These are phyloP conservation scores for Channa maculata DNA, from an alignment of 2,113 vertebrate species.

Conservation along the genomic window DNA sequence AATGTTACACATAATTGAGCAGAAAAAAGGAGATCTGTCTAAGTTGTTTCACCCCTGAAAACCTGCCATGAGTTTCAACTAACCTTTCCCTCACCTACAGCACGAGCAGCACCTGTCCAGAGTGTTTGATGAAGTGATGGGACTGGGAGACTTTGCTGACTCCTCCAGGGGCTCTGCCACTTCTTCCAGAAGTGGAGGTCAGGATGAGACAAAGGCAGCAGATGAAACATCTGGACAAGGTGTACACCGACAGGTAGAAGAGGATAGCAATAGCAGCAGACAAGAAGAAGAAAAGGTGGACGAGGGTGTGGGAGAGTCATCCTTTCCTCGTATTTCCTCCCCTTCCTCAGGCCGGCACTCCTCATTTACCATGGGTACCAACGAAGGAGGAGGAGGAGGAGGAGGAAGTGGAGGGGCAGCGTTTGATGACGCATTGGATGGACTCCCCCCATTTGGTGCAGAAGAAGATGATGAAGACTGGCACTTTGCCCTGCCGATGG, in stretches of 20 bases:
- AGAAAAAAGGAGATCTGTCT: too few species aligned
- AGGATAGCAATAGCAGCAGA: constrained; percentile 61
- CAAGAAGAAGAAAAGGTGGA: constrained; percentile 60
- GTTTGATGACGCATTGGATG: constrained; percentile 69
- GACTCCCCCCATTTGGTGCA: constrained; percentile 61
- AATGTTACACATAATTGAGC: too few species aligned
- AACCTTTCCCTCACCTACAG: constrained; percentile 36
- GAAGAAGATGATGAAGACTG: constrained; percentile 79
- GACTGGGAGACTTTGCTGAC: constrained; percentile 72
- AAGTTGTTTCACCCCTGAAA: too few species aligned
- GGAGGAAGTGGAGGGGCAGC: constrained; percentile 63
- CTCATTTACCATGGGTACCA: constrained; percentile 42
- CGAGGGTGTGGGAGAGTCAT: constrained; percentile 33
- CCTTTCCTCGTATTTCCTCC: constrained; percentile 23
- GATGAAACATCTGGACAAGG: constrained; percentile 51
- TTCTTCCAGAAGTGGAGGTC: constrained; percentile 68
- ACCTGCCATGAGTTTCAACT: neutral
- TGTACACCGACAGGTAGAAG: constrained; percentile 43
- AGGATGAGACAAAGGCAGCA: constrained; percentile 45
- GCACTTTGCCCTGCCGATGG: constrained; percentile 70
- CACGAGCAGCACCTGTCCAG: constrained; percentile 72
- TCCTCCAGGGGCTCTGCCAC: constrained; percentile 67
- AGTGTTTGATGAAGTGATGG: constrained; percentile 79
- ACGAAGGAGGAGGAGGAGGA: constrained; percentile 23
- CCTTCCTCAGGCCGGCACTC: constrained; percentile 21